phyloP scores from a whole-genome alignment of 2,113 vertebrate genomes.

The Anser cygnoides region DNA sequence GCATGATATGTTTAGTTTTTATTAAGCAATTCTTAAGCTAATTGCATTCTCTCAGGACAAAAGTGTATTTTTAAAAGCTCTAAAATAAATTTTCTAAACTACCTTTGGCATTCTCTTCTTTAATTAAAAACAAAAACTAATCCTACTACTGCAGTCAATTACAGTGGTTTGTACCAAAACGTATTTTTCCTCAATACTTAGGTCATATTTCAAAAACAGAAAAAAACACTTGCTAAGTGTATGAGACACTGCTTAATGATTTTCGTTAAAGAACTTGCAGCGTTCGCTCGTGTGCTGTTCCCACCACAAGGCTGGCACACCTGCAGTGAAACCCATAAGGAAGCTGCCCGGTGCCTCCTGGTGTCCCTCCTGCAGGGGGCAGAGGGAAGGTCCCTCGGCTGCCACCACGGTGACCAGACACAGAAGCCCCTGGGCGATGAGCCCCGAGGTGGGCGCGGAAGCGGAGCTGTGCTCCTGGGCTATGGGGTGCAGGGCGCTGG shows the following conservation, averaged over 20 bases:
- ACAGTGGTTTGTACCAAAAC: not conserved
- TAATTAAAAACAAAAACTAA: too few relatives aligned
- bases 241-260: not conserved
- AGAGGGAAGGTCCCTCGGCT: not conserved
- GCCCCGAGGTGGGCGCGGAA: too few relatives aligned
- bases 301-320: not conserved
- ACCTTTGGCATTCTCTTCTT: not conserved
- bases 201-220: not conserved
- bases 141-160: not conserved
- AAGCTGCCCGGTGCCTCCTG: not conserved
- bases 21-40: not conserved
- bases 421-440: too few relatives aligned
- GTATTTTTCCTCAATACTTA: not conserved
- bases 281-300: rapidly evolving
- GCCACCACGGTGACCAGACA: too few relatives aligned
- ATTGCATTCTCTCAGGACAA: slow-evolving; percentile 2
- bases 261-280: too few relatives aligned
- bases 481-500: too few relatives aligned
- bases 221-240: rapidly evolving
- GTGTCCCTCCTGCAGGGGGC: not conserved
- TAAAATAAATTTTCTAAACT: not conserved
- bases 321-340: too few relatives aligned
- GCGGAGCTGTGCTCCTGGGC: too few relatives aligned
- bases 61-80: not conserved
- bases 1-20: rapidly evolving